Conservation (phyloP, 2,113 vertebrate species). For the Hystrix brachyura region DNA sequence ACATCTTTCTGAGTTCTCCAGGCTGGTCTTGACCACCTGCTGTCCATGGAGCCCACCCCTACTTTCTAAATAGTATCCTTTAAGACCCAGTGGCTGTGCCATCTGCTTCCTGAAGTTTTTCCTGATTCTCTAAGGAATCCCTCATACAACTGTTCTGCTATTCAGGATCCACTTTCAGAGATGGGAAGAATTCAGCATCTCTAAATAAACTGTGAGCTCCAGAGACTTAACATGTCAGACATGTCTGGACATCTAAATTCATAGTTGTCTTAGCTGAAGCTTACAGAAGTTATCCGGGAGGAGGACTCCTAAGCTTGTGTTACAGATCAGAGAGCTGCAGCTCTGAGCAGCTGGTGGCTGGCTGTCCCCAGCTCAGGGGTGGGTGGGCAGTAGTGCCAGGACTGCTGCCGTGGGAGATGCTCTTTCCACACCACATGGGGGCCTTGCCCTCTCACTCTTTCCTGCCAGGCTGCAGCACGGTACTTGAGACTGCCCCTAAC, state of each 20-base stretch:
- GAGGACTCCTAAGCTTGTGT: neutral
- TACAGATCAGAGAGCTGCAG: neutral
- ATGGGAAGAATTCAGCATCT: neutral
- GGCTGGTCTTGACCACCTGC: too few species aligned
- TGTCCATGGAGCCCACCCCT: too few species aligned
- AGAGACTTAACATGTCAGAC: neutral
- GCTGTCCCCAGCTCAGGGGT: neutral
- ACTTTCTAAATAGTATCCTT: neutral
- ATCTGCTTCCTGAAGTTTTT: constrained; percentile 22
- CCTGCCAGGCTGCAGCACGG: neutral
- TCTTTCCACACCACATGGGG: neutral
- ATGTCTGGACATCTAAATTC: too few species aligned
- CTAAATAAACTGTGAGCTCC: neutral
- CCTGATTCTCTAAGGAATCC: neutral
- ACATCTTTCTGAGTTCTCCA: neutral
- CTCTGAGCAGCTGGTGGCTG: too few species aligned
- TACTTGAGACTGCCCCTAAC: too few species aligned
- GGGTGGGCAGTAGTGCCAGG: neutral
- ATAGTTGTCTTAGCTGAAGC: neutral
- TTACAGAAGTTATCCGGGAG: neutral
- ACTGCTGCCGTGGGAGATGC: neutral
- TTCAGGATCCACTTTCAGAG: constrained; percentile 47
- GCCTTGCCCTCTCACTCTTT: rapidly evolving
- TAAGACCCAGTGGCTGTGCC: neutral
- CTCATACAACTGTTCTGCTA: neutral